Percentiles rank a stretch among this genome's conserved stretches.
Evolutionary conservation across 1,140 invertebrate species (phyloP).

Genomic region (Neodiprion pinetum): DNA sequence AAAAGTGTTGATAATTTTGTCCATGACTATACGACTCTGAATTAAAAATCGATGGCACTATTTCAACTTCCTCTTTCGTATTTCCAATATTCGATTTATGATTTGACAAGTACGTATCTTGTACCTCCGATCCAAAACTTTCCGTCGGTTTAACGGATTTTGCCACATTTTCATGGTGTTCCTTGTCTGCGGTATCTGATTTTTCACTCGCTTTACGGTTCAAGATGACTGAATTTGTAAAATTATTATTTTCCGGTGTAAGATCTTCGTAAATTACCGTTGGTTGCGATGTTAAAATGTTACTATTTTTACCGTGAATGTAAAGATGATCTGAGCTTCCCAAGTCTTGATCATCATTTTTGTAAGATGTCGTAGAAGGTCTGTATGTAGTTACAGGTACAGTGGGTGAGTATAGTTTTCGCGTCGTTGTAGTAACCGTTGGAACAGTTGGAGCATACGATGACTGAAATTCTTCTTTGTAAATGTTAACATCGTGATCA

Average conservation of each 20-base stretch:
- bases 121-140: not conserved
- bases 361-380: slow-evolving; percentile 41
- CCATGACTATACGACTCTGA: not conserved
- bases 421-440: slow-evolving; percentile 51
- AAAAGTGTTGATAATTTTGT: not conserved
- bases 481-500: slow-evolving; percentile 15
- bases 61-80: not conserved
- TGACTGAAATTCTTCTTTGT: slow-evolving; percentile 40
- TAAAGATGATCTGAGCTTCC: slow-evolving; percentile 49
- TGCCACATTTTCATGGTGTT: not conserved
- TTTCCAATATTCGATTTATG: not conserved
- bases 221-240: too few species aligned
- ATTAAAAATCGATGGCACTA: not conserved
- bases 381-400: slow-evolving; percentile 44
- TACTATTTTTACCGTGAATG: slow-evolving; percentile 27
- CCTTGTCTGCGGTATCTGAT: not conserved
- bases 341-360: slow-evolving; percentile 42
- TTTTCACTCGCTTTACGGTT: not conserved
- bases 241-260: not conserved
- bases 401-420: slow-evolving; percentile 53
- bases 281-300: not conserved
- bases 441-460: slow-evolving; percentile 56
- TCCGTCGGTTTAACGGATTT: not conserved
- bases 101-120: not conserved
- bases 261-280: slow-evolving; percentile 20